Evolutionary conservation across 2,113 vertebrate genomes (phyloP).

Genomic region (Neolamprologus ventralis): DNA sequence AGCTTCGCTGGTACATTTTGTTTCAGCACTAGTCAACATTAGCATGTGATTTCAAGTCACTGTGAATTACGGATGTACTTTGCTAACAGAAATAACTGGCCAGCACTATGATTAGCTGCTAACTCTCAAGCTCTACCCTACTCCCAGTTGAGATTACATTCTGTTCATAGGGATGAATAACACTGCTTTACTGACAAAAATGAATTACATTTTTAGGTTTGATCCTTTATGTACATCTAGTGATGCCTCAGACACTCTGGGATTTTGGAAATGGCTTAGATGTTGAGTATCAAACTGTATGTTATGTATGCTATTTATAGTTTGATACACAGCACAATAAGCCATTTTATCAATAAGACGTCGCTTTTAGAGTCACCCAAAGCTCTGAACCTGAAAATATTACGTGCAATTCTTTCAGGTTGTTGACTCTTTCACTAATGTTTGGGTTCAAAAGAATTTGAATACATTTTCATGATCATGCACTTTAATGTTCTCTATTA

Average conservation of each 20-base stretch:
- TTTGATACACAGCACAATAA: constrained; percentile 77
- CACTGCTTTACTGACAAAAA: background rate
- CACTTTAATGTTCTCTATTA: background rate
- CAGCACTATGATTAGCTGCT: background rate
- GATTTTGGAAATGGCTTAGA: constrained; percentile 60
- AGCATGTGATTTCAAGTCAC: background rate
- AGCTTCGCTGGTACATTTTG: background rate
- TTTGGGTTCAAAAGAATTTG: background rate
- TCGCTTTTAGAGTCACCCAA: background rate
- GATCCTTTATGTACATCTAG: background rate
- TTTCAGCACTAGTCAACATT: background rate
- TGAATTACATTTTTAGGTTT: background rate
- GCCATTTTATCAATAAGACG: constrained; percentile 34
- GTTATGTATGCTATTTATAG: constrained; percentile 58
- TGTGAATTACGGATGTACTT: background rate
- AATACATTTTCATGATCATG: background rate
- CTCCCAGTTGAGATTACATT: background rate
- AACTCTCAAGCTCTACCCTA: background rate
- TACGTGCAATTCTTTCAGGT: background rate
- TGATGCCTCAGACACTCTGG: background rate
- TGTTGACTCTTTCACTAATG: background rate
- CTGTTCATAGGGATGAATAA: background rate
- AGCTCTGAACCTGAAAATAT: background rate
- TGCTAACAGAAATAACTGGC: background rate
- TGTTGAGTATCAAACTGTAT: constrained; percentile 76